A percentile compares a stretch with the other conserved stretches of the same genome.
These are phyloP conservation scores for Microctenopoma lineatum DNA, from an alignment of 2,797 vertebrate genomes.

Conservation along the genomic window DNA sequence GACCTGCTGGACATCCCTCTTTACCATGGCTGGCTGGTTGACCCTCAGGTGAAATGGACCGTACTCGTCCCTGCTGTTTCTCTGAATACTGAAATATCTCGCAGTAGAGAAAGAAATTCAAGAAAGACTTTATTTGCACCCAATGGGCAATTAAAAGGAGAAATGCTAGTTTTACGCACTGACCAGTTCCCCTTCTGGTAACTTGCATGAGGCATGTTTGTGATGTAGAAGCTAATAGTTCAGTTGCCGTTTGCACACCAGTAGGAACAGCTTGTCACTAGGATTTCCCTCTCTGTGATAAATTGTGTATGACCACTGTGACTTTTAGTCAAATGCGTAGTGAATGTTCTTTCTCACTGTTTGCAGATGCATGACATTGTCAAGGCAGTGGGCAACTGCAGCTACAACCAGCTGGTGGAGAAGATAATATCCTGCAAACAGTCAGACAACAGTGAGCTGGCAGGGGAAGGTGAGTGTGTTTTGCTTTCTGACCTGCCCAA, in stretches of 20 bases:
- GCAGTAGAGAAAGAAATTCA: neutral
- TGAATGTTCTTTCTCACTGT: conserved; percentile 62
- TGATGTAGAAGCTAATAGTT: too few species aligned
- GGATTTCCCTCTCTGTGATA: neutral
- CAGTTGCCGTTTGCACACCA: neutral
- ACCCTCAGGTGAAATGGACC: conserved; percentile 90
- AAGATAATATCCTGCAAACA: conserved; percentile 99
- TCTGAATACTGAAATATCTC: conserved; percentile 1
- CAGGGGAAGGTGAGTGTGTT: conserved; percentile 92
- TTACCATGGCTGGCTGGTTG: conserved; percentile 98
- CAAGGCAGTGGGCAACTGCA: conserved; percentile 97
- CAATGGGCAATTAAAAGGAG: too few species aligned
- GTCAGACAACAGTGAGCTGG: conserved; percentile 94
- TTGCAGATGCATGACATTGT: conserved; percentile 94
- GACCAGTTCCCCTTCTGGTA: too few species aligned
- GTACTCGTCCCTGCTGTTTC: conserved; percentile 8
- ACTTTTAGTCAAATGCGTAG: conserved; percentile 12
- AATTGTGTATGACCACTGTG: neutral
- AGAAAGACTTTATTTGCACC: too few species aligned
- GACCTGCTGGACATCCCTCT: conserved; percentile 98
- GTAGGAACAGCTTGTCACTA: neutral
- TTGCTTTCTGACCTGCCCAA: conserved; percentile 17
- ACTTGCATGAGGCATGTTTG: too few species aligned
- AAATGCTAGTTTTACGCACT: too few species aligned
- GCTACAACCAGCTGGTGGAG: conserved; percentile 99